These are phyloP conservation scores for Butorides virescens DNA, from an alignment of 2,113 vertebrate species.

Conservation along the genomic window DNA sequence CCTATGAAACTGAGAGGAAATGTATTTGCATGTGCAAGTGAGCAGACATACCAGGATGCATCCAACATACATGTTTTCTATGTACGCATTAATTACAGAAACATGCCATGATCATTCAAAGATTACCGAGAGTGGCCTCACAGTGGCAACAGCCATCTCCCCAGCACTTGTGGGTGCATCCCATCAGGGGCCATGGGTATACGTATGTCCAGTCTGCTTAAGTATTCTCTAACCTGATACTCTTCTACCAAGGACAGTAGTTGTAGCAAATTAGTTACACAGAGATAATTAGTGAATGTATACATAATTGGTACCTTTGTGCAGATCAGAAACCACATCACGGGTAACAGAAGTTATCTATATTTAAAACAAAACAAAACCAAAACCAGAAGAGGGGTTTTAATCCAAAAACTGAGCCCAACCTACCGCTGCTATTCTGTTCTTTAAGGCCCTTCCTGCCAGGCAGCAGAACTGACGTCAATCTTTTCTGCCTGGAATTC, in stretches of 20 bases:
- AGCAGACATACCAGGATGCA: background rate
- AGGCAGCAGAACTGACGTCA: background rate
- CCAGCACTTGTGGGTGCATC: background rate
- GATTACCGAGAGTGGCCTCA: background rate
- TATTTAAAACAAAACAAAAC: background rate
- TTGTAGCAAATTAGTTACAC: background rate
- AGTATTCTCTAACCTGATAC: background rate
- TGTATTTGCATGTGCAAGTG: background rate
- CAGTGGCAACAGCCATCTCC: background rate
- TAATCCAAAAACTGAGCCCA: background rate
- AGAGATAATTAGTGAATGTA: background rate
- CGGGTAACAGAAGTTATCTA: background rate
- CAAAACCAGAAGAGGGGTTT: background rate
- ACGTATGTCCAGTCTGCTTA: background rate
- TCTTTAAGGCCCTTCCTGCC: background rate
- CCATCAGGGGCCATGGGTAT: background rate
- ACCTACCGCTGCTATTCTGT: background rate
- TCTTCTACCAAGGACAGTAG: background rate
- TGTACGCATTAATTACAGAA: background rate
- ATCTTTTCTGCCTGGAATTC: background rate
- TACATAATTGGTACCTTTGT: background rate
- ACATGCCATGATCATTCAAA: background rate
- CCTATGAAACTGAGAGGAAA: background rate
- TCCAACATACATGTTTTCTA: background rate
- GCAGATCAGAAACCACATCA: background rate